Percentiles rank a stretch among this genome's conserved stretches.
These are phyloP conservation scores for Anhinga rufa DNA, from an alignment of 2,113 vertebrate species.

Conservation along the genomic window DNA sequence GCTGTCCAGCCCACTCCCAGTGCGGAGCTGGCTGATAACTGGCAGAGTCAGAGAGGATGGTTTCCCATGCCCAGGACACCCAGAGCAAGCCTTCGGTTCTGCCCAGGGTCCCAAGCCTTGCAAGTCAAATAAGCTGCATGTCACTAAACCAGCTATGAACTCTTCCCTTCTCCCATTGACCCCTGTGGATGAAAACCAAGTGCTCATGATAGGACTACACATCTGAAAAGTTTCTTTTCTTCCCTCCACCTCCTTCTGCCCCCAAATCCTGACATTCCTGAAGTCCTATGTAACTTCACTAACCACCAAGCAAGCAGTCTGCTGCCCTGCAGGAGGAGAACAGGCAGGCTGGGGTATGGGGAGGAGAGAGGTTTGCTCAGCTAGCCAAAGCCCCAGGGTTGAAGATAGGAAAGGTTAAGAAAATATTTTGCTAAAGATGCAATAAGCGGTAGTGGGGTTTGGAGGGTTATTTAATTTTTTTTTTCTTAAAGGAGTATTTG, in stretches of 20 bases:
- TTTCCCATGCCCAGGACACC: background rate
- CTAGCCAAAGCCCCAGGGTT: background rate
- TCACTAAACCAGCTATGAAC: background rate
- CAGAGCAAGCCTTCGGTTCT: background rate
- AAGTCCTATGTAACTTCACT: background rate
- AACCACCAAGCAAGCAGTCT: background rate
- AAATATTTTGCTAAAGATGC: background rate
- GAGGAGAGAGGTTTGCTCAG: background rate
- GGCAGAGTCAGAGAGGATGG: background rate
- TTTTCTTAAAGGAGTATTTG: background rate
- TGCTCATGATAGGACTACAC: background rate
- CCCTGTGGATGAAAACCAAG: background rate
- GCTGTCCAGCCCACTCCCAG: background rate
- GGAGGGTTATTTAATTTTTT: background rate
- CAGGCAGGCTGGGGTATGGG: background rate
- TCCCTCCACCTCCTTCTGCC: background rate
- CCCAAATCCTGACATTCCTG: background rate
- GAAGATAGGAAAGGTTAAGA: background rate
- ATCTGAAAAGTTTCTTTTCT: background rate
- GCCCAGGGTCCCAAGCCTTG: background rate
- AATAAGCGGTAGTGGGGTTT: background rate
- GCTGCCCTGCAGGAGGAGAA: background rate
- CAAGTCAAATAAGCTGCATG: background rate
- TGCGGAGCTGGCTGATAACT: background rate
- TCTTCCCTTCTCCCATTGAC: background rate